Percentiles rank a stretch among this genome's conserved stretches.
Evolutionary conservation across 92 coral and sea anemone genomes (phyloP).

Genomic region (Zoanthus sociatus): DNA sequence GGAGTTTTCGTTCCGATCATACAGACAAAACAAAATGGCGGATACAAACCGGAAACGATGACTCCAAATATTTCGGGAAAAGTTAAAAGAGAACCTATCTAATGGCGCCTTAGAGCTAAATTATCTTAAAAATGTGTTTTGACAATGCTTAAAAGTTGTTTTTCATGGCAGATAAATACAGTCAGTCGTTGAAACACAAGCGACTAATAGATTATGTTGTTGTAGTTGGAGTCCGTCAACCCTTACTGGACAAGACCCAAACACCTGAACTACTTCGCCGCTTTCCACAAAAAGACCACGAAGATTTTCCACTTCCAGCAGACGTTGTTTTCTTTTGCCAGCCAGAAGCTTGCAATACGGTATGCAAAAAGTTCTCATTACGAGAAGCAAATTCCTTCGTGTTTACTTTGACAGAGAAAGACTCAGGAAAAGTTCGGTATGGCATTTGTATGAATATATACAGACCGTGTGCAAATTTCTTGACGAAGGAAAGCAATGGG

Average conservation of each 20-base stretch:
- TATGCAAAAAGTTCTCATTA: slow-evolving; percentile 90
- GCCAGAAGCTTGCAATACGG: slow-evolving; percentile 97
- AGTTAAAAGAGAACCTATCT: background rate
- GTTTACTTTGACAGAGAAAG: slow-evolving; percentile 96
- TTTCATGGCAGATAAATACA: slow-evolving; percentile 57
- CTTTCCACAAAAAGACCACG: slow-evolving; percentile 92
- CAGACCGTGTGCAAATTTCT: slow-evolving; percentile 90
- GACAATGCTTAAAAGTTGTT: slow-evolving; percentile 35
- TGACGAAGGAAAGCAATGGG: slow-evolving; percentile 70
- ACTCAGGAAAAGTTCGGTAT: slow-evolving; percentile 91
- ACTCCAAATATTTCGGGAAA: background rate
- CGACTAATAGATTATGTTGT: slow-evolving; percentile 92
- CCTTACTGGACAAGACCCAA: slow-evolving; percentile 88
- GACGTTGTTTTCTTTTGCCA: slow-evolving; percentile 99
- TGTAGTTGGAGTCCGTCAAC: slow-evolving; percentile 98
- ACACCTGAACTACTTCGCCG: slow-evolving; percentile 92
- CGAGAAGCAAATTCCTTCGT: slow-evolving; percentile 98
- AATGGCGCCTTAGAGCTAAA: background rate
- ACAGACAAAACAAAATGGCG: slow-evolving; percentile 50
- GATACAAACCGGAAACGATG: slow-evolving; percentile 8
- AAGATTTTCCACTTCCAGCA: slow-evolving; percentile 92
- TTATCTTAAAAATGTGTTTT: background rate
- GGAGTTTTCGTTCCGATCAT: slow-evolving; percentile 14
- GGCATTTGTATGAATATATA: slow-evolving; percentile 96
- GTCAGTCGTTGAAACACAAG: slow-evolving; percentile 60